A percentile compares a stretch with the other conserved stretches of the same genome.
Evolutionary conservation across 2,797 vertebrate genomes (phyloP).

Genomic region (Balearica regulorum): DNA sequence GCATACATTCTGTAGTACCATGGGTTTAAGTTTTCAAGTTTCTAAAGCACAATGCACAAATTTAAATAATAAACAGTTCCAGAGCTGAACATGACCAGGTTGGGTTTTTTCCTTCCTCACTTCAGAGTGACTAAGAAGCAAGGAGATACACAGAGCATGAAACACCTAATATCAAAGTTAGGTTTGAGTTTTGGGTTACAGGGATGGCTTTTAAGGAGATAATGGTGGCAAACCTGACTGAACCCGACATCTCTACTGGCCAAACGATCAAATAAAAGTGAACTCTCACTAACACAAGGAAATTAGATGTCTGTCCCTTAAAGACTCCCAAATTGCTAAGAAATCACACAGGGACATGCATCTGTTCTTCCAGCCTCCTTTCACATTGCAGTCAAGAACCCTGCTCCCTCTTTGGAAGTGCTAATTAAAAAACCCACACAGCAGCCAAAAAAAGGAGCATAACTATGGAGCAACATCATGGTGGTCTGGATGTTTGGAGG

Average conservation of each 20-base stretch:
- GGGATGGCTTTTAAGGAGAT: not conserved
- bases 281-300: not conserved
- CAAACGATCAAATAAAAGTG: not conserved
- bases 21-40: not conserved
- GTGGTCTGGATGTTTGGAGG: not conserved
- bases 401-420: not conserved
- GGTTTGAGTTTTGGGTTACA: not conserved
- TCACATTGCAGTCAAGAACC: not conserved
- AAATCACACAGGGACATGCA: not conserved
- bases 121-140: not conserved
- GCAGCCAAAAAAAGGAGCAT: slow-evolving; percentile 30
- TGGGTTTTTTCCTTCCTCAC: not conserved
- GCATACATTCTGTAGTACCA: not conserved
- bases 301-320: not conserved
- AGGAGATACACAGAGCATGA: not conserved
- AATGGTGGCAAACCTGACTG: not conserved
- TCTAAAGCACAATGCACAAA: not conserved
- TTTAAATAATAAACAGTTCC: not conserved
- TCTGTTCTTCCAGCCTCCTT: not conserved
- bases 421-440: slow-evolving; percentile 50
- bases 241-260: not conserved
- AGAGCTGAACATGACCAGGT: not conserved
- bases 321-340: not conserved
- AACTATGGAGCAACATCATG: not conserved
- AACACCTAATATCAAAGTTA: not conserved